Percentiles rank a stretch among this genome's conserved stretches.
These are phyloP conservation scores for Ariopsis seemanni DNA, from an alignment of 2,113 vertebrate genomes.

Conservation along the genomic window DNA sequence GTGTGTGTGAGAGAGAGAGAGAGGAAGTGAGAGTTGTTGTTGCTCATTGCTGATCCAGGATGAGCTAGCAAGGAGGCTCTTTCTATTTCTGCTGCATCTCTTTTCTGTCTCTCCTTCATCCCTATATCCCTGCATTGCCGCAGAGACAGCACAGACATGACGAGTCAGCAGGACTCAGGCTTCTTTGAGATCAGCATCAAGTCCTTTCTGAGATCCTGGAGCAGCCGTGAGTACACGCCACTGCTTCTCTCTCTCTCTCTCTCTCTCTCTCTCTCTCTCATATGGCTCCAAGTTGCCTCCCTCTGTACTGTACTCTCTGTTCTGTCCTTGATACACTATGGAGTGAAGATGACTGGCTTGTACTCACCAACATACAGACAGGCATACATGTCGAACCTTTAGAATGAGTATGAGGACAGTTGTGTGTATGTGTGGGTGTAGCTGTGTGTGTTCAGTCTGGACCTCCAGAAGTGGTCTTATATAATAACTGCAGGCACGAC, in stretches of 20 bases:
- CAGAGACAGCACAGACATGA: conserved; percentile 74
- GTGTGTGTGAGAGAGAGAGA: conserved; percentile 20
- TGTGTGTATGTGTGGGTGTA: not conserved
- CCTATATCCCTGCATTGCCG: conserved; percentile 63
- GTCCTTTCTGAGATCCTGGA: conserved; percentile 75
- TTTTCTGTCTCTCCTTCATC: conserved; percentile 43
- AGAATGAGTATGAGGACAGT: not conserved
- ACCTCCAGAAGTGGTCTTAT: conserved; percentile 25
- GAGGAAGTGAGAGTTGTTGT: conserved; percentile 24
- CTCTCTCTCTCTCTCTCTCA: not conserved
- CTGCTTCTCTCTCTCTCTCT: not conserved
- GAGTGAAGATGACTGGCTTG: not conserved
- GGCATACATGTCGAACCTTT: not conserved
- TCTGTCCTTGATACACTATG: not conserved
- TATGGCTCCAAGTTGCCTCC: not conserved
- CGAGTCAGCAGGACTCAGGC: conserved; percentile 76
- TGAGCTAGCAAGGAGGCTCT: conserved; percentile 41
- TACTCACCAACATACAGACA: not conserved
- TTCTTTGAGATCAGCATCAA: conserved; percentile 80
- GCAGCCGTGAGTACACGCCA: conserved; percentile 72
- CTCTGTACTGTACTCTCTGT: conserved; percentile 13
- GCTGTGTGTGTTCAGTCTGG: not conserved
- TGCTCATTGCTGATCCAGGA: conserved; percentile 45
- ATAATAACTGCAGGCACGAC: conserved; percentile 23
- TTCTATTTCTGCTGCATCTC: conserved; percentile 20